Evolutionary conservation across 2,888 invertebrate genomes (phyloP), one percentile per base, ranked within the genome.

Genomic region (Brenthis daphne): DNA sequence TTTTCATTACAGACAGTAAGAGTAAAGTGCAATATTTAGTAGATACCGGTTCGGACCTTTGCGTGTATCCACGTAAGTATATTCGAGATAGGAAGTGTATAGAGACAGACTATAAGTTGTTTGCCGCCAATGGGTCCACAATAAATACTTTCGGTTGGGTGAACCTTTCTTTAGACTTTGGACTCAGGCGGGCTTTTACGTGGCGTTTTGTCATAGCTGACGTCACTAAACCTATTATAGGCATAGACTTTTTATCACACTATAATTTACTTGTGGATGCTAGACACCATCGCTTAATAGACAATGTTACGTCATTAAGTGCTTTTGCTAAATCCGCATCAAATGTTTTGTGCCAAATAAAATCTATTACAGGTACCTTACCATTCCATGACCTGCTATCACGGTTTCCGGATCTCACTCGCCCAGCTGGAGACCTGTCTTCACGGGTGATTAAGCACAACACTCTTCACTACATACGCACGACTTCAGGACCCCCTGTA

Each of bases 201-300:
- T 85, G 82, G 81, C 68, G 69, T 1, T 85, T 84, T 61, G 69
- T 78, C 0, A 70, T 85, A 8, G 84, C 82, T 0, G 81, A 84
- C 55, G 79, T 83, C 0, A 67, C 79, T 0, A 79, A 76, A 54
- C 79, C 85, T 1, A 85, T 85, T 16, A 83, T 84, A 20, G 81
- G 82, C 3, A 79, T 77, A 8, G 81, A 83, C 71, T 83, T 86
- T 64, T 65, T 84, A n/a, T 47, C 57, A 0, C 16, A 16, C 16
- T 16, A 16, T 16, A 16, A 16, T 16, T 16, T 16, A 16, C 16
- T 16, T 16, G 16, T 16, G 16, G 16, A 16, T 16, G 54, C 78
- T 2, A 67, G 75, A 5, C 73, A 79, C 43, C 68, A 71, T 0
- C 71, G 76, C 4, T 61, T 85, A 4, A 57, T 80, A 0, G 76